Evolutionary conservation across 1,140 invertebrate species (phyloP).

Genomic region (Linepithema humile): DNA sequence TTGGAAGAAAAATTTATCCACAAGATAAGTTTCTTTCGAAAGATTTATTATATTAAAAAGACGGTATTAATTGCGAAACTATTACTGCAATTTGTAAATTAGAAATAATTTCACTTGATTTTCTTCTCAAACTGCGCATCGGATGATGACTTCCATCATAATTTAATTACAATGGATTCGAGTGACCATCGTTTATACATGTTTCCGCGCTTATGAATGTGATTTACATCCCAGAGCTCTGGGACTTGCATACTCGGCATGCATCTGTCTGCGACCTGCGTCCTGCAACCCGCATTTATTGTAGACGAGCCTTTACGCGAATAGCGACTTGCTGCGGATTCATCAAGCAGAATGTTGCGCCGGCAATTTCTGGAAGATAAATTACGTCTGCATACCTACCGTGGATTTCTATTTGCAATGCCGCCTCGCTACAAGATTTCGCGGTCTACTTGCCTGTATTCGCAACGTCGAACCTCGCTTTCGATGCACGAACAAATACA

Average conservation of each 20-base stretch:
- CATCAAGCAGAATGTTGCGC: slow-evolving; percentile 48
- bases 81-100: no score
- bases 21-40: slow-evolving; percentile 64
- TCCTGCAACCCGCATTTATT: slow-evolving; percentile 37
- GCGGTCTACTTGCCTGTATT: slow-evolving; percentile 36
- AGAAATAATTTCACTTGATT: slow-evolving; percentile 42
- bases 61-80: no score
- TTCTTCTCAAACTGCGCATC: background rate
- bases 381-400: slow-evolving; percentile 42
- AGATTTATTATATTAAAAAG: no score
- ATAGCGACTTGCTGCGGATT: slow-evolving; percentile 38
- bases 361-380: slow-evolving; percentile 55
- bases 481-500: slow-evolving; percentile 48
- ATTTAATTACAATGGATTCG: background rate
- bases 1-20: slow-evolving; percentile 52
- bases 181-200: background rate
- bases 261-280: background rate
- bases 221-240: background rate
- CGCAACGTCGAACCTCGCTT: slow-evolving; percentile 34
- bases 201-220: background rate
- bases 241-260: slow-evolving; percentile 6
- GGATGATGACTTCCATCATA: background rate
- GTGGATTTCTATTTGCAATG: slow-evolving; percentile 41
- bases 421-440: slow-evolving; percentile 48
- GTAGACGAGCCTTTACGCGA: slow-evolving; percentile 35